Evolutionary conservation across 2,888 invertebrate genomes (phyloP).

Genomic region (Dascillus cervinus): DNA sequence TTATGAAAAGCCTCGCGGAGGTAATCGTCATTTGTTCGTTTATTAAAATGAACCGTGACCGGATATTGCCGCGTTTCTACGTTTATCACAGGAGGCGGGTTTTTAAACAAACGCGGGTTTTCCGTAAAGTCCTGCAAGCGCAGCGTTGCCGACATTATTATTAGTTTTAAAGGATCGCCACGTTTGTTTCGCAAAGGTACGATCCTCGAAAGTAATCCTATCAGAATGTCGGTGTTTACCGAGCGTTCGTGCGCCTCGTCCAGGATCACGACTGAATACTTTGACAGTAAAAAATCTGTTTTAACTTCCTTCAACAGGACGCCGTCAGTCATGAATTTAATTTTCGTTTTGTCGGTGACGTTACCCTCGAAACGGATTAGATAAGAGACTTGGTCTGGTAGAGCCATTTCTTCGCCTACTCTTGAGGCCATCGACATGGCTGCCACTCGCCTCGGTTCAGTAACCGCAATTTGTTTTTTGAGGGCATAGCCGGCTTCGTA

Average conservation of each 20-base stretch:
- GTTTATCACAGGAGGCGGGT: conserved; percentile 80
- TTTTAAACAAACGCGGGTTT: conserved; percentile 74
- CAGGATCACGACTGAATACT: conserved; percentile 89
- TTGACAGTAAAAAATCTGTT: conserved; percentile 66
- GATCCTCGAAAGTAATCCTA: conserved; percentile 85
- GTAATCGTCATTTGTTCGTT: conserved; percentile 79
- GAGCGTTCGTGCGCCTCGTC: conserved; percentile 99
- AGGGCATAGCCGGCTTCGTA: conserved; percentile 90
- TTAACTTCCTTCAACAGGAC: conserved; percentile 90
- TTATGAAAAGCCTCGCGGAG: conserved; percentile 81
- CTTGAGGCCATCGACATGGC: conserved; percentile 94
- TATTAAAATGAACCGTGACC: conserved; percentile 92
- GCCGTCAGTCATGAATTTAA: conserved; percentile 99
- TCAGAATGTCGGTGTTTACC: conserved; percentile 90
- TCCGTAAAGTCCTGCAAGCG: conserved; percentile 86
- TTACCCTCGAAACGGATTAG: conserved; percentile 95
- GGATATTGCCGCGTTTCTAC: conserved; percentile 91
- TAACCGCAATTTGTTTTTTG: conserved; percentile 79
- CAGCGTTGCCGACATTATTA: conserved; percentile 98
- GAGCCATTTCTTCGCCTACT: conserved; percentile 83
- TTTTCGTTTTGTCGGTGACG: conserved; percentile 74
- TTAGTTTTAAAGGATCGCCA: conserved; percentile 72
- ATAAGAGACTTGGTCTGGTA: conserved; percentile 74
- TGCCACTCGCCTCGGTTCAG: conserved; percentile 96
- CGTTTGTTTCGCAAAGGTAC: conserved; percentile 72